These are phyloP conservation scores for Oppia nitens DNA, from an alignment of 1,140 invertebrate genomes.

Conservation along the genomic window DNA sequence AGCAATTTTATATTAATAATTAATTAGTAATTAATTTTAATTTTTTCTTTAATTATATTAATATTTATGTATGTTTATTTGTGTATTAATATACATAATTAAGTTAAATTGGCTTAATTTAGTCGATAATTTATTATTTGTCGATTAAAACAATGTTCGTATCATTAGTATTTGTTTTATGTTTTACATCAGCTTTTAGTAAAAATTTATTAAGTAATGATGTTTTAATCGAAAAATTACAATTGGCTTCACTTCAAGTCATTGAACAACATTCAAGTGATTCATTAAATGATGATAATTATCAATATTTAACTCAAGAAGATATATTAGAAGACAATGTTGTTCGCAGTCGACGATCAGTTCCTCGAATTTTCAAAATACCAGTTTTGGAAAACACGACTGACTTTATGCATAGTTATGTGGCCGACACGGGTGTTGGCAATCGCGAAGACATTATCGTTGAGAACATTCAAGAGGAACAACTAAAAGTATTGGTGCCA, in stretches of 20 bases:
- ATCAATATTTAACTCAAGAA: background rate
- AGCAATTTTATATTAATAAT: too few species aligned
- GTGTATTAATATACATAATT: too few species aligned
- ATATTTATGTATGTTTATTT: too few species aligned
- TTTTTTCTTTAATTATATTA: too few species aligned
- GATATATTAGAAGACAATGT: background rate
- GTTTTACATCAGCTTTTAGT: background rate
- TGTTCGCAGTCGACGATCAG: background rate
- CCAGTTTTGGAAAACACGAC: background rate
- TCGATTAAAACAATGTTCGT: too few species aligned
- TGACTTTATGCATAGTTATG: constrained; percentile 11
- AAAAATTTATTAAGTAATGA: background rate
- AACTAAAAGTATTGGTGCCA: background rate
- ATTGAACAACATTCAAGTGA: background rate
- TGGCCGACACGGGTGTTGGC: constrained; percentile 8
- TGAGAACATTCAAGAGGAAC: background rate
- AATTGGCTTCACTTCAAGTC: background rate
- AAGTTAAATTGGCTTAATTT: too few species aligned
- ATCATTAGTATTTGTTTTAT: background rate
- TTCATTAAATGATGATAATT: background rate
- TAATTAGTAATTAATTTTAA: too few species aligned
- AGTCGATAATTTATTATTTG: too few species aligned
- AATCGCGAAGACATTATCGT: constrained; percentile 13
- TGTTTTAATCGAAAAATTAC: background rate
- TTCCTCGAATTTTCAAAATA: background rate